Evolutionary conservation across 2,797 vertebrate genomes (phyloP), one percentile per base, ranked within the genome.

Genomic region (Lacerta agilis): DNA sequence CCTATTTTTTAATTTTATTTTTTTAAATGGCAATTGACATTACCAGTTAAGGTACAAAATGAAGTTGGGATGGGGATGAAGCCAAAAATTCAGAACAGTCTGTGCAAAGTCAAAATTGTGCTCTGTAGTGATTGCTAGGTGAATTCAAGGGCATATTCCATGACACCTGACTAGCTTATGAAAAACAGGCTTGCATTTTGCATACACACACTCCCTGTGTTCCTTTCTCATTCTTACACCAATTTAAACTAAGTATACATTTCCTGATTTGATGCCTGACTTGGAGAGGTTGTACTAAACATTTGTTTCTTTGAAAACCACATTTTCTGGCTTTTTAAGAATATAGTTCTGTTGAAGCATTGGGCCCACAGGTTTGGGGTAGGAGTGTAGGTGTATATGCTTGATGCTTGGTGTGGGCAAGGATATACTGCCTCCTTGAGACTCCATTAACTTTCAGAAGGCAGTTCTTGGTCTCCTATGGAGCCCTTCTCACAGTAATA

Each of bases 401-500:
- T 93, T 92, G 89, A 92, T 85, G 82, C 82, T 94, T 94, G 94
- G 79, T 88, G 80, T 81, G 78, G 93, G 82, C 76, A 92, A 91
- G 92, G 20, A 64, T 94, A 85, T 83, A 84, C 79, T 84, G 76
- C 91, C 58, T 79, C 83, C 77, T 96, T 93, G 93, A 92, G 93
- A 86, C 83, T 94, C 91, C 90, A 94, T 95, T 95, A 92, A 94
- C 88, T 93, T 93, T 38, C 92, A 89, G 88, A 93, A 88, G 93
- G 83, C 66, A 86, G 86, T 90, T 90, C 79, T 89, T 92, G 38
- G 80, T 94, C 80, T 92, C 64, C 90, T 87, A 93, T 85, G 84
- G 86, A 92, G 92, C 92, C 94, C 92, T 93, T 94, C 93, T 88
- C 85, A 90, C 77, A 92, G 80, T 84, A 93, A 92, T 92, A 87